Evolutionary conservation across 2,113 vertebrate genomes (phyloP).

Genomic region (Cyanoderma ruficeps): DNA sequence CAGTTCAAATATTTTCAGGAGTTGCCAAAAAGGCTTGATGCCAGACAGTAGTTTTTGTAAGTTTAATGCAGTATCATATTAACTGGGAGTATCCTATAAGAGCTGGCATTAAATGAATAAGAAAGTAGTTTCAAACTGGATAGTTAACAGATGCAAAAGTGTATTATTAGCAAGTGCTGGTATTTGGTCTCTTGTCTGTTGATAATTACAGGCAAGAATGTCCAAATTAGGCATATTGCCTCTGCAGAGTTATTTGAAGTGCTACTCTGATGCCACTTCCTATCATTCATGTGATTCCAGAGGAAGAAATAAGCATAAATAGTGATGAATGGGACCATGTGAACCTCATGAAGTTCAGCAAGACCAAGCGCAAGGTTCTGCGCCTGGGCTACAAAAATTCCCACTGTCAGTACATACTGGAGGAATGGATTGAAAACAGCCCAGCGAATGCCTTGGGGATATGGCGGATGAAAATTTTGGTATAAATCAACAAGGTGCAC

Average conservation of each 20-base stretch:
- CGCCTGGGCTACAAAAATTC: background rate
- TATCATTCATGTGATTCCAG: background rate
- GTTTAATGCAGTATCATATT: background rate
- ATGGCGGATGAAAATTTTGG: background rate
- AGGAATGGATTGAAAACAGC: background rate
- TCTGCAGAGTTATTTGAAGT: background rate
- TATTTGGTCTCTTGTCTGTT: background rate
- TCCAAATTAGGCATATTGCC: background rate
- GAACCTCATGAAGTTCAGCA: background rate
- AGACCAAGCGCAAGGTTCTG: background rate
- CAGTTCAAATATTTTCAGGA: background rate
- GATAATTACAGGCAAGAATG: background rate
- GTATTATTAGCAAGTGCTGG: background rate
- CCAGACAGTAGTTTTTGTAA: background rate
- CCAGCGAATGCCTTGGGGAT: rapidly evolving
- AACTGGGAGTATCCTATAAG: background rate
- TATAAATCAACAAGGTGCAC: rapidly evolving
- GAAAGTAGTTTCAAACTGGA: background rate
- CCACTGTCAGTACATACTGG: background rate
- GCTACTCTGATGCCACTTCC: background rate
- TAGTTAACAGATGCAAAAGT: background rate
- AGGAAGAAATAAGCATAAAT: background rate
- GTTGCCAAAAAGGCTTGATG: background rate
- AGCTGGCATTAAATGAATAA: background rate
- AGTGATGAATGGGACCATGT: background rate